Evolutionary conservation across 2,113 vertebrate genomes (phyloP).

Genomic region (Lepidothrix coronata): DNA sequence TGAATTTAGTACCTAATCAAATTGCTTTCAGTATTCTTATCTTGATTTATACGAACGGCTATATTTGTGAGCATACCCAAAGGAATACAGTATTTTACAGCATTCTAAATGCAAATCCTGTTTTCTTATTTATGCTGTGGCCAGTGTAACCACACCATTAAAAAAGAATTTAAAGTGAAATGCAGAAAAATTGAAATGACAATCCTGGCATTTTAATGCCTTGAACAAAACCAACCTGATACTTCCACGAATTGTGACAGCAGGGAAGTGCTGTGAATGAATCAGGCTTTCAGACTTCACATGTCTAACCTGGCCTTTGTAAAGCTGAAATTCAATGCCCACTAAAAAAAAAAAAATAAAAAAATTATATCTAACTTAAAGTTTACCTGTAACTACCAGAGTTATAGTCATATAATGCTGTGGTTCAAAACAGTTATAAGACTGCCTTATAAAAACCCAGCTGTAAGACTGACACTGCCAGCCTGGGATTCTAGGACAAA

Average conservation of each 20-base stretch:
- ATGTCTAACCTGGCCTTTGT: neutral
- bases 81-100: conserved; percentile 63
- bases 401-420: neutral
- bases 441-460: conserved; percentile 22
- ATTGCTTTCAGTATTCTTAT: conserved; percentile 71
- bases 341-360: neutral
- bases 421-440: conserved; percentile 28
- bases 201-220: neutral
- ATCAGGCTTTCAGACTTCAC: neutral
- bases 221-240: neutral
- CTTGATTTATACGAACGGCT: conserved; percentile 52
- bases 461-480: neutral
- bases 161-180: conserved; percentile 58
- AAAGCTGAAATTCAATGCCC: conserved; percentile 21
- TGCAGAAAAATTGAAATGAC: conserved; percentile 36
- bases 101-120: conserved; percentile 72
- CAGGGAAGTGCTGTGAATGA: neutral
- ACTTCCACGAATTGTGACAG: neutral
- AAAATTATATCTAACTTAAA: conserved; percentile 24
- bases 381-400: conserved; percentile 1
- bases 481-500: neutral
- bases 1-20: conserved; percentile 73
- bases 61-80: conserved; percentile 42
- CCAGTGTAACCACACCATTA: conserved; percentile 10
- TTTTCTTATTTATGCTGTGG: conserved; percentile 61